Evolutionary conservation across 1,140 invertebrate genomes (phyloP).

Genomic region (Ceratina australensis): DNA sequence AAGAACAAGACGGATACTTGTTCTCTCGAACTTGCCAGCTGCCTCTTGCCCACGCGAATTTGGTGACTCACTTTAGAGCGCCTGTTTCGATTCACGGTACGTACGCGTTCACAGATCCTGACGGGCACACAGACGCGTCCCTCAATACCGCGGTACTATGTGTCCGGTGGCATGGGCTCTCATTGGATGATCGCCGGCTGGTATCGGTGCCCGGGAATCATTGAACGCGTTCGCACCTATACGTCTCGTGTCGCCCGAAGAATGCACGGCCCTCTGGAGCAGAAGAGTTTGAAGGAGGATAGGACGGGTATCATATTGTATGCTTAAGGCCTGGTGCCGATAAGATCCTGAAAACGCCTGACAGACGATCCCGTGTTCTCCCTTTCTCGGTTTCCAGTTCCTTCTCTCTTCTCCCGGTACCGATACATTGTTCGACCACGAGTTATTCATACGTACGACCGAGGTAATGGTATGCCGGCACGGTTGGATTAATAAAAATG

Average conservation of each 20-base stretch:
- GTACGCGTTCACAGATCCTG: no score
- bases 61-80: conserved; percentile 60
- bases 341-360: conserved; percentile 51
- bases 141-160: no score
- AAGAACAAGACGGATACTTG: conserved; percentile 58
- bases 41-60: conserved; percentile 60
- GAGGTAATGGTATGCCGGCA: conserved; percentile 21
- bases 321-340: conserved; percentile 26
- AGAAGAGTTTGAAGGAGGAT: conserved; percentile 19
- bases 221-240: conserved; percentile 25
- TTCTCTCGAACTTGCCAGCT: conserved; percentile 48
- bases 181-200: no score
- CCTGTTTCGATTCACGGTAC: neutral
- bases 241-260: conserved; percentile 47
- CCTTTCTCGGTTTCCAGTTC: neutral
- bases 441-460: conserved; percentile 38
- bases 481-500: conserved; percentile 39
- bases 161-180: no score
- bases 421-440: conserved; percentile 25
- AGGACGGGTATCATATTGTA: conserved; percentile 44
- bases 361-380: conserved; percentile 21
- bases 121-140: no score
- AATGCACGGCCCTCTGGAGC: conserved; percentile 38
- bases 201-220: no score
- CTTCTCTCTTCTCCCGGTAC: neutral